phyloP scores from a whole-genome alignment of 2,888 invertebrate species.

The Argyra leucocephala region DNA sequence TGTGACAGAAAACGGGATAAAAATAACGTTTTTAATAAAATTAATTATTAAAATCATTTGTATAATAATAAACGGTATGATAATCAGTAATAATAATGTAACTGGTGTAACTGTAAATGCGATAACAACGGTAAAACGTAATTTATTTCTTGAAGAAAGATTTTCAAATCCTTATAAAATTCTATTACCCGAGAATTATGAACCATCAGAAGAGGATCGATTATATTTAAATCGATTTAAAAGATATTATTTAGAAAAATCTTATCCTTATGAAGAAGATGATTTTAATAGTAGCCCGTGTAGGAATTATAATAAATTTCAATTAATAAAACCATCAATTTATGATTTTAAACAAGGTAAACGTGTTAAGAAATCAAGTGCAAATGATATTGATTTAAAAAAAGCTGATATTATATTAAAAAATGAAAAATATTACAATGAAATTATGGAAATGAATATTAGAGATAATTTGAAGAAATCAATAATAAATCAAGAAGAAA shows the following conservation, averaged over 20 bases:
- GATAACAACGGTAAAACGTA: neutral
- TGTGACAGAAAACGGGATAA: too few species aligned
- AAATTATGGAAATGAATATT: neutral
- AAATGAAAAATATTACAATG: neutral
- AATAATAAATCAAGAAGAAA: neutral
- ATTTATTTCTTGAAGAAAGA: neutral
- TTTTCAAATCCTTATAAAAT: neutral
- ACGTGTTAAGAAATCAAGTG: neutral
- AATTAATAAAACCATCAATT: neutral
- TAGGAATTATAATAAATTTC: too few species aligned
- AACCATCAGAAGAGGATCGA: neutral
- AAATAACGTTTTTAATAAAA: neutral
- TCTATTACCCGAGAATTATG: neutral
- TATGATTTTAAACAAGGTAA: neutral
- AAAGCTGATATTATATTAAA: neutral
- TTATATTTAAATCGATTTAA: neutral
- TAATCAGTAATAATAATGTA: neutral
- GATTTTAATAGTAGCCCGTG: neutral
- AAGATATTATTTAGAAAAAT: neutral
- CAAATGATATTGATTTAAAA: neutral
- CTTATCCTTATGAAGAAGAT: neutral
- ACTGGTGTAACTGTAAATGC: too few species aligned
- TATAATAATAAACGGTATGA: neutral
- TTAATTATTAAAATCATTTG: neutral
- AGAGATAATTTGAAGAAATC: neutral